Conservation (phyloP, 2,113 vertebrate genomes). For the Merops nubicus region DNA sequence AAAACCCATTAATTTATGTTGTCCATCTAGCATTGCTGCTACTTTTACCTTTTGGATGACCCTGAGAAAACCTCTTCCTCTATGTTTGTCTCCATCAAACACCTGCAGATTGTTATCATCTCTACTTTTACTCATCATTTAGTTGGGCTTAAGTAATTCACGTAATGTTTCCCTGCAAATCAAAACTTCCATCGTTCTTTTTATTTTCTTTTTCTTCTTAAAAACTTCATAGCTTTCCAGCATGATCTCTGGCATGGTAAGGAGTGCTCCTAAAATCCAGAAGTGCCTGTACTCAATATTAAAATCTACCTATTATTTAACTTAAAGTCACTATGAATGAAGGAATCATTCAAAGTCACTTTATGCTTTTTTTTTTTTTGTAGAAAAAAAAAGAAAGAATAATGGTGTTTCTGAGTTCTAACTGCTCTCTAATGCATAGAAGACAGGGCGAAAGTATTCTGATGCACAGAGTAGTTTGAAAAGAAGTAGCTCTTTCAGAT, state of each 20-base stretch:
- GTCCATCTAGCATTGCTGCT: neutral
- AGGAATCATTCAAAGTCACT: neutral
- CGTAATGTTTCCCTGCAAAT: neutral
- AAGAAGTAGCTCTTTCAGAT: neutral
- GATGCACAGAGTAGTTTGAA: neutral
- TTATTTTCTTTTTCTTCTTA: neutral
- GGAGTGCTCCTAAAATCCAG: neutral
- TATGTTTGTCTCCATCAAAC: neutral
- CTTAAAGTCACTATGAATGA: neutral
- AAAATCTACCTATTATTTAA: neutral
- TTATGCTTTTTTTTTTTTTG: neutral
- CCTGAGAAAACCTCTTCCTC: neutral
- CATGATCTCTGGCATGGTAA: neutral
- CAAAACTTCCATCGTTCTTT: neutral
- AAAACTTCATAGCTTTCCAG: neutral
- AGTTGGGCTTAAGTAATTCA: neutral
- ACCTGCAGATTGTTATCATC: neutral
- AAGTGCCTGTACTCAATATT: neutral
- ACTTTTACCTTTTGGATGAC: slow-evolving; percentile 18
- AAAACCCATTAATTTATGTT: slow-evolving; percentile 5
- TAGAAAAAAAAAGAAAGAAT: neutral
- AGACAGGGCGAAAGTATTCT: neutral
- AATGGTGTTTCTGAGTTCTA: neutral
- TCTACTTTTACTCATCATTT: neutral
- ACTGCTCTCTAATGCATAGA: neutral